Evolutionary conservation across 2,797 vertebrate genomes (phyloP).

Genomic region (Sebastes cheni): DNA sequence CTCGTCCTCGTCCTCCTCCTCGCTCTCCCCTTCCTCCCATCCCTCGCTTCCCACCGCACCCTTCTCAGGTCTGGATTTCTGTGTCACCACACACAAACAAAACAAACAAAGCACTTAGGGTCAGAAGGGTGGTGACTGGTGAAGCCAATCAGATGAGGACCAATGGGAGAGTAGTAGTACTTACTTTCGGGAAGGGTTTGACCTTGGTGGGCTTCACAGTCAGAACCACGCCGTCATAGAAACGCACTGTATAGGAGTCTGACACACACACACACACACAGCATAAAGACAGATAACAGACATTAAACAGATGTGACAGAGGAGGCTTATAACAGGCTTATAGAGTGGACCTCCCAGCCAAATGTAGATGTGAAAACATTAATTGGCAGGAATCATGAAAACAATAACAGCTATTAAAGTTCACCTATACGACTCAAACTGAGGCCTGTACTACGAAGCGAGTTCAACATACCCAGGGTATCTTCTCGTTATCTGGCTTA

Average conservation of each 20-base stretch:
- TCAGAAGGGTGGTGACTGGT: background rate
- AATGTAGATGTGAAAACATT: too few relatives aligned
- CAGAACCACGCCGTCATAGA: constrained; percentile 96
- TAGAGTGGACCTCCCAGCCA: too few relatives aligned
- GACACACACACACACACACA: constrained; percentile 27
- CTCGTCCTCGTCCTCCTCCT: constrained; percentile 58
- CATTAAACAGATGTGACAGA: too few relatives aligned
- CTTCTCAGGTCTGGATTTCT: constrained; percentile 64
- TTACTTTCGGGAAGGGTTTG: constrained; percentile 93
- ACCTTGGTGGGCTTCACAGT: constrained; percentile 96
- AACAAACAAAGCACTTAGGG: background rate
- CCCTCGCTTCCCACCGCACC: constrained; percentile 66
- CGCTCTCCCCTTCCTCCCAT: constrained; percentile 77
- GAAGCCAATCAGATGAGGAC: background rate
- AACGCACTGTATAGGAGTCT: constrained; percentile 97
- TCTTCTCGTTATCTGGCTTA: too few relatives aligned
- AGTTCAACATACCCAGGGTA: too few relatives aligned
- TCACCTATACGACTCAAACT: too few relatives aligned
- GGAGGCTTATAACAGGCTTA: background rate
- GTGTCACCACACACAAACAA: background rate
- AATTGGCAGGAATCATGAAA: too few relatives aligned
- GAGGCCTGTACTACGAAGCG: too few relatives aligned
- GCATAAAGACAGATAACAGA: too few relatives aligned
- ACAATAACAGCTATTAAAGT: too few relatives aligned
- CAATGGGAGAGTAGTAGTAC: constrained; percentile 46